Conservation (phyloP, 2,888 invertebrate genomes). For the Drosophila meridiana region DNA sequence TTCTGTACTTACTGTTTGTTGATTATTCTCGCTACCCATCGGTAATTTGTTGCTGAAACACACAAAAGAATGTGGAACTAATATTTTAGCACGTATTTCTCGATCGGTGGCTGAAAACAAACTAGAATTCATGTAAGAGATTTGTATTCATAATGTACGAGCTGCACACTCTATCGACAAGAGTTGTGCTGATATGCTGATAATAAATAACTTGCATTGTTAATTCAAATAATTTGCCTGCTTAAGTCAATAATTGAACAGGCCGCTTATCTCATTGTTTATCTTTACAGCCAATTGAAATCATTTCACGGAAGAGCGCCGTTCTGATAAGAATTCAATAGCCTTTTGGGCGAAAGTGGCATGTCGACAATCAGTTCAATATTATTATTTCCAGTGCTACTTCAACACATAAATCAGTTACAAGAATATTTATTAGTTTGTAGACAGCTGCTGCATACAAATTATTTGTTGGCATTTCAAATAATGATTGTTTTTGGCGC, state of each 20-base stretch:
- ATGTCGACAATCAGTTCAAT: neutral
- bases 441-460: neutral
- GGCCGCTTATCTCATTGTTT: conserved; percentile 37
- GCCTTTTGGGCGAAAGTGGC: neutral
- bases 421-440: conserved; percentile 3
- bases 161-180: conserved; percentile 30
- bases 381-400: neutral
- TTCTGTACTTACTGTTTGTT: conserved; percentile 53
- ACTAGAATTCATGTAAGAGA: conserved; percentile 34
- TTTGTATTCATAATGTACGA: neutral
- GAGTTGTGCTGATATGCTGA: conserved; percentile 54
- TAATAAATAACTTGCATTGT: conserved; percentile 55
- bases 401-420: neutral
- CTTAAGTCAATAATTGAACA: conserved; percentile 22
- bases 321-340: neutral
- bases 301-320: conserved; percentile 10
- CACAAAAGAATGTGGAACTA: conserved; percentile 3
- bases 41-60: conserved; percentile 5
- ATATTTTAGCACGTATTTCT: conserved; percentile 20
- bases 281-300: conserved; percentile 44
- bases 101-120: conserved; percentile 24
- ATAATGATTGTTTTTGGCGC: neutral
- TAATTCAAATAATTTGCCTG: conserved; percentile 27
- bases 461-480: neutral
- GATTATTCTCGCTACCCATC: conserved; percentile 44